Evolutionary conservation across 2,888 invertebrate species (phyloP), one percentile per base, ranked within the genome.

Genomic region (Andrena bucephala): DNA sequence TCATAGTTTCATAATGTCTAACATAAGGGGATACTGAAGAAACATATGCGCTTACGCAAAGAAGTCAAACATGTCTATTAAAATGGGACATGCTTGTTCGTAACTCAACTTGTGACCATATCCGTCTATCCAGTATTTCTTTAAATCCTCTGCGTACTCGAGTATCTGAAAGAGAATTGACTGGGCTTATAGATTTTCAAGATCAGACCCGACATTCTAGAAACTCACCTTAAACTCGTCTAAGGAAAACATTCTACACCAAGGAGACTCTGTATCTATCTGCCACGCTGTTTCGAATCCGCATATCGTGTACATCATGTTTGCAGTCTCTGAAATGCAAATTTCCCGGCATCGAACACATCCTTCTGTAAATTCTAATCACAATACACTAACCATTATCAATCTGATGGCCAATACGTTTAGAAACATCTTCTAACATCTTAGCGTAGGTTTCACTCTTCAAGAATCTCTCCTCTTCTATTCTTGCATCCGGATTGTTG

Each of bases 221-320:
- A 95, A 93, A 94, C 90, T 76, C 91, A 95, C 95, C 93, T 95
- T 94, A 2, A 97, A 94, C 86, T 96, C 95, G 4, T 96, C 94
- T 77, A 94, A 90, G 85, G 96, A 95, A 91, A 98, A 97, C 48
- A 96, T 94, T 85, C 95, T 95, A 94, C 98, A 98, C 98, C 98
- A 98, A 0, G 97, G 97, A 6, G 98, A 97, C 57, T 88, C 89
- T 42, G 91, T 90, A 81, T 94, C 94, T 85, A 95, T 95, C 80
- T 95, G 95, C 97, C 97, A 97, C n/a, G 98, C 96, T 4, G 97
- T 97, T 94, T 98, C 98, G 94, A 96, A 98, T 0, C 96, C 96
- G 94, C 98, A 98, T 52, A 96, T 95, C 87, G 95, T 95, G 91
- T 97, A 97, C 94, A 98, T 96, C 57, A 96, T 93, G 79, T 95